Base-by-base conservation (phyloP, 2,797 vertebrate species). In the Stomatorhinus walkeri region DNA sequence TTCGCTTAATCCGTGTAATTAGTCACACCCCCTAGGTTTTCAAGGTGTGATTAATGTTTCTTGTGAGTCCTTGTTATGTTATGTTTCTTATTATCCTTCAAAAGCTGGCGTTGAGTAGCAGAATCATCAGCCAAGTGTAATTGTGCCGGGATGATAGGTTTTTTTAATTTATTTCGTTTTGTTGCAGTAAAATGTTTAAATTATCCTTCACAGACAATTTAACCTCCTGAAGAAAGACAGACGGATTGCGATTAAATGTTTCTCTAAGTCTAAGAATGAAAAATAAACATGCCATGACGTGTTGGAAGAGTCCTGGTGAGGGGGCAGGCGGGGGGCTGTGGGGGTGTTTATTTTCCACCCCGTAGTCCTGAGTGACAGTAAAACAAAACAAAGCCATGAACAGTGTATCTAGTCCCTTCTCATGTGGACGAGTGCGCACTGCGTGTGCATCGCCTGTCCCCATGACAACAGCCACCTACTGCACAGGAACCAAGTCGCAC, bases 21-120 rank as follows among this genome's bases (percentile, higher is more conserved):
- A 94, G 94, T 95, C 93, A 94, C 87, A 90, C 91, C 76, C 92
- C 93, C 93, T 96, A 92, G 22, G 90, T 86, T 94, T 94, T 93
- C 93, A 94, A 94, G 93, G 93, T 94, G 91, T 92, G 91, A 91
- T 88, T 90, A 84, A 24, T 61, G 1, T 87, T 88, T 87, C 89
- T 79, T 81, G 36, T 46, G n/a, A 86, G 48, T 54, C 28, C 28
- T 32, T 32, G 28, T 32, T 32, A 32, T 32, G 28, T 32, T 32
- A 32, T 32, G 28, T 32, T 32, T 32, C 28, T 32, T 32, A 32
- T 32, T 32, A 32, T 32, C 28, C 28, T 79, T 85, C 90, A 92
- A 91, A 94, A 91, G 91, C 91, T 89, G 91, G 93, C 94, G 89
- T 95, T 90, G 89, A 88, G 90, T 93, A 90, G 91, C 92, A 52